Evolutionary conservation across 2,113 vertebrate genomes (phyloP), one percentile per base, ranked within the genome.

Genomic region (Triplophysa tibetana): DNA sequence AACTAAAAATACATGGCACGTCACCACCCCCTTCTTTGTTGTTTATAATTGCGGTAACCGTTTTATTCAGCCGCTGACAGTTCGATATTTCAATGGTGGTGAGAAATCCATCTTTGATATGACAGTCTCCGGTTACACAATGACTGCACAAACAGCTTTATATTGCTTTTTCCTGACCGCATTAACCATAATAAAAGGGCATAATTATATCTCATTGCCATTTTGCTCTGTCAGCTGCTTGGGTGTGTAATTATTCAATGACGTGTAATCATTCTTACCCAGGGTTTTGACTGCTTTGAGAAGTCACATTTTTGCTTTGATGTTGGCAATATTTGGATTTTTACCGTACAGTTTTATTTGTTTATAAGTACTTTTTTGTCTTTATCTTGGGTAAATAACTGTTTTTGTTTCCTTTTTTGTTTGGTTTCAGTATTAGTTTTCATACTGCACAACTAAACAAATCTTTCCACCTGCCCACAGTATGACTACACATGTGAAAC

Each of bases 1-100:
- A 43, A 77, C 82, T 86, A 83, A 89, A 87, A 89, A 89, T 86
- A 83, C 67, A 81, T 77, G 2, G 52, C 84, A 84, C 76, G 81
- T 78, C 85, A 82, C 78, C 78, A 16, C 9, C 48, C 72, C 66
- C 45, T 17, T 48, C 33, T 80, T 63, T 77, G 76, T 75, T 84
- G 70, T 84, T 68, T 64, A 7, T 66, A 72, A 80, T 45, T 81
- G 78, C 72, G 67, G 66, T 79, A 79, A 63, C 68, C 72, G 41
- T 43, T 64, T 67, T 84, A 87, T 87, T 82, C 82, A 83, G 62
- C 82, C 60, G 24, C 83, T 73, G 38, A 81, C 79, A 78, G 67
- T 79, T 83, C 8, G 41, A 58, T 68, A 73, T 72, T 80, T 70
- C 50, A 26, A n/a, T 62, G 41, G 19, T 70, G 24, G 17, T 70